These are phyloP conservation scores for Tanypteryx hageni DNA, from an alignment of 2,888 invertebrate species.

Conservation along the genomic window DNA sequence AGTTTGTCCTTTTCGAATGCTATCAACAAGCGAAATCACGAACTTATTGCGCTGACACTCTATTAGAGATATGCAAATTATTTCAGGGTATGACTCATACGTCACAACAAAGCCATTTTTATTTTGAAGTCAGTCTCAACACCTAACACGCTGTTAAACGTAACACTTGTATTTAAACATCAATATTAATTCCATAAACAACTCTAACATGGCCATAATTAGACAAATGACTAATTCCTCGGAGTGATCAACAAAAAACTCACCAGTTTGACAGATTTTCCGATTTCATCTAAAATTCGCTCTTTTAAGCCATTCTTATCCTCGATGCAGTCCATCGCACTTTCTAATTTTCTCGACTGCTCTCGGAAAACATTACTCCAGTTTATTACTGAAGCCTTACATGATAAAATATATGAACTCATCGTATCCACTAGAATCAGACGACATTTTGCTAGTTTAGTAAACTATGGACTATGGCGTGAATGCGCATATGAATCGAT, in stretches of 20 bases:
- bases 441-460: conserved; percentile 59
- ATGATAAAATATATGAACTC: conserved; percentile 53
- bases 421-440: conserved; percentile 59
- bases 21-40: background rate
- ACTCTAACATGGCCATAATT: too few relatives aligned
- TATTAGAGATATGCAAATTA: background rate
- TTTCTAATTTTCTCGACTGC: conserved; percentile 60
- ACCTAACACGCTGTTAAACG: background rate
- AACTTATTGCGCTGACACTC: background rate
- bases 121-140: background rate
- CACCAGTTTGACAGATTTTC: conserved; percentile 57
- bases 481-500: conserved; percentile 50
- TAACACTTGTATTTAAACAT: background rate
- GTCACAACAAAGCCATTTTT: conserved; percentile 24
- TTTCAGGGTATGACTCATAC: background rate
- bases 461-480: conserved; percentile 55
- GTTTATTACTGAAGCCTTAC: conserved; percentile 60
- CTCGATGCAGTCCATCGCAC: conserved; percentile 56
- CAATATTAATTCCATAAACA: background rate
- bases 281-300: conserved; percentile 53
- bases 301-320: conserved; percentile 54
- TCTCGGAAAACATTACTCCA: conserved; percentile 60
- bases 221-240: background rate
- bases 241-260: conserved; percentile 24
- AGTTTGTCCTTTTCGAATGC: background rate